These are phyloP conservation scores for Rotaria magnacalcarata DNA, from an alignment of 2,888 invertebrate genomes.

Conservation along the genomic window DNA sequence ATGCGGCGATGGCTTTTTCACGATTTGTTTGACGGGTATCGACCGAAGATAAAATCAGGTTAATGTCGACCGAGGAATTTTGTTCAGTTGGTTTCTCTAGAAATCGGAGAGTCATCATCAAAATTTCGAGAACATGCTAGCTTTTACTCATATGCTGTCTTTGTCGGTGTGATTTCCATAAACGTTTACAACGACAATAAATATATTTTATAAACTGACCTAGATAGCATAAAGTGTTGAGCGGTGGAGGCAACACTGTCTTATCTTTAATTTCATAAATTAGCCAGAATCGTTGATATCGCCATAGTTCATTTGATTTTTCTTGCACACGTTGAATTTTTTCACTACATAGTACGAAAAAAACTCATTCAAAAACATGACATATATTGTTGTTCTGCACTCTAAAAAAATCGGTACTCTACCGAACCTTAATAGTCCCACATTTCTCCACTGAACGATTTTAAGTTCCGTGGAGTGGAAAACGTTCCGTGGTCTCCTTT, in stretches of 20 bases:
- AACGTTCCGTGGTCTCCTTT: no score
- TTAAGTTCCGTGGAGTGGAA: no score
- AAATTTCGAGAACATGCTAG: fast-evolving
- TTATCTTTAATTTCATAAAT: not conserved
- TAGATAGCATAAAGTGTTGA: not conserved
- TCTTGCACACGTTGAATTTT: not conserved
- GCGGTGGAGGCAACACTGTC: not conserved
- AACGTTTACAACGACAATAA: not conserved
- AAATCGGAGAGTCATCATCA: not conserved
- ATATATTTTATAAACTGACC: not conserved
- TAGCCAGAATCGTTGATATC: not conserved
- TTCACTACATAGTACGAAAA: not conserved
- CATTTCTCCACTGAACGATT: no score
- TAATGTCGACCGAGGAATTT: no score
- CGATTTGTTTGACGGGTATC: not conserved
- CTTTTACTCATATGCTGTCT: not conserved
- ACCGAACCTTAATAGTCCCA: no score
- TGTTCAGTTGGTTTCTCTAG: not conserved
- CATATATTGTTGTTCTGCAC: not conserved
- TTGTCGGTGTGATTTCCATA: not conserved
- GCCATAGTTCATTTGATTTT: slow-evolving; percentile 15
- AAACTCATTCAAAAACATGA: not conserved
- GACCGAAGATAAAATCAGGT: not conserved
- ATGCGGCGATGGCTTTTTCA: not conserved
- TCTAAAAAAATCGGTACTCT: no score